phyloP scores from a whole-genome alignment of 1,140 invertebrate species.

The Zaprionus camerounensis region DNA sequence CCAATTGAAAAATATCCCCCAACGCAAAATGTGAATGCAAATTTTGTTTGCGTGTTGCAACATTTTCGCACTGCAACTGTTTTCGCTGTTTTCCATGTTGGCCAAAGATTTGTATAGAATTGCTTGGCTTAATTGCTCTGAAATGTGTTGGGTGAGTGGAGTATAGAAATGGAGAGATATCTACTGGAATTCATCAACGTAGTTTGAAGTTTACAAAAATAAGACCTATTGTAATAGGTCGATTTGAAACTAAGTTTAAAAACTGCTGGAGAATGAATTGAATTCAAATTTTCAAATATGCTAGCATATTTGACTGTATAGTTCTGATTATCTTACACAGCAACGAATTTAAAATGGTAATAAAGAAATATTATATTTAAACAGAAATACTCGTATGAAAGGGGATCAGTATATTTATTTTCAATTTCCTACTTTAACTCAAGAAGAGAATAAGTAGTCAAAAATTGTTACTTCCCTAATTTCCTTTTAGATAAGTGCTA shows the following conservation, averaged over 20 bases:
- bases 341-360: no score
- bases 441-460: no score
- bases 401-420: no score
- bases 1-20: conserved; percentile 66
- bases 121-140: background rate
- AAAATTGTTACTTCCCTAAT: background rate
- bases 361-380: no score
- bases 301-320: no score
- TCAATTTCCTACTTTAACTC: no score
- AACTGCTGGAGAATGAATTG: no score
- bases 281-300: no score
- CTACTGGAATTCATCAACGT: background rate
- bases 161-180: background rate
- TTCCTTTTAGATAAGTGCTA: background rate
- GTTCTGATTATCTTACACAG: no score
- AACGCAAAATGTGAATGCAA: conserved; percentile 39
- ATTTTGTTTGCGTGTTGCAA: conserved; percentile 37
- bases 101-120: background rate
- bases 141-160: background rate
- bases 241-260: background rate
- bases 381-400: no score
- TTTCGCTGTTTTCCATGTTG: conserved; percentile 22
- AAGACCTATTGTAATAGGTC: background rate
- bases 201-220: background rate
- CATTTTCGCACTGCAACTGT: conserved; percentile 1